Percentiles rank a stretch among this genome's conserved stretches.
Conservation (phyloP, 1,140 invertebrate species). For the Papilio helenus region DNA sequence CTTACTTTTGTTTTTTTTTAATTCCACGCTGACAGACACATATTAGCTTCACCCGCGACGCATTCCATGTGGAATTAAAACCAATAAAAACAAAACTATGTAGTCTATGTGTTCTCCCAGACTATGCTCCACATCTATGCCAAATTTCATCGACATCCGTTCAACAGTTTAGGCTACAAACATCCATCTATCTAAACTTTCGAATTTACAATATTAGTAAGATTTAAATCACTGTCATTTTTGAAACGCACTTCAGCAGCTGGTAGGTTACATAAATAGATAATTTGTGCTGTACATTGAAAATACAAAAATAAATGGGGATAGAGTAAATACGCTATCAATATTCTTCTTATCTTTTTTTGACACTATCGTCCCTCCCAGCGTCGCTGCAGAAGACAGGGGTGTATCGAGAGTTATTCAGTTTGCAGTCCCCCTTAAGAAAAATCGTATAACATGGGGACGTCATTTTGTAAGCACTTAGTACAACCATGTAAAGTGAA, state of each 20-base stretch:
- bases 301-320: slow-evolving; percentile 53
- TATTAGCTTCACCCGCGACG: too few species aligned
- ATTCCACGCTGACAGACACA: too few species aligned
- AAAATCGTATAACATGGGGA: slow-evolving; percentile 49
- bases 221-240: background rate
- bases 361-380: slow-evolving; percentile 81
- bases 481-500: slow-evolving; percentile 40
- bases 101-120: too few species aligned
- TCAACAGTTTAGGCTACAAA: too few species aligned
- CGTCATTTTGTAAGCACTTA: slow-evolving; percentile 35
- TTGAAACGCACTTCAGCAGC: background rate
- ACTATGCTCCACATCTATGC: too few species aligned
- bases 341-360: slow-evolving; percentile 84
- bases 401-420: slow-evolving; percentile 68
- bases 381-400: slow-evolving; percentile 68
- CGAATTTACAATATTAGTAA: too few species aligned
- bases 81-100: too few species aligned
- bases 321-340: slow-evolving; percentile 70
- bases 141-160: too few species aligned
- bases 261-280: background rate
- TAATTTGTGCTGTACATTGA: background rate
- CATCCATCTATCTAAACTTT: too few species aligned
- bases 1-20: too few species aligned
- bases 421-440: slow-evolving; percentile 60
- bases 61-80: too few species aligned